Conservation (phyloP, 2,888 invertebrate species). For the Caenorhabditis drosophilae region DNA sequence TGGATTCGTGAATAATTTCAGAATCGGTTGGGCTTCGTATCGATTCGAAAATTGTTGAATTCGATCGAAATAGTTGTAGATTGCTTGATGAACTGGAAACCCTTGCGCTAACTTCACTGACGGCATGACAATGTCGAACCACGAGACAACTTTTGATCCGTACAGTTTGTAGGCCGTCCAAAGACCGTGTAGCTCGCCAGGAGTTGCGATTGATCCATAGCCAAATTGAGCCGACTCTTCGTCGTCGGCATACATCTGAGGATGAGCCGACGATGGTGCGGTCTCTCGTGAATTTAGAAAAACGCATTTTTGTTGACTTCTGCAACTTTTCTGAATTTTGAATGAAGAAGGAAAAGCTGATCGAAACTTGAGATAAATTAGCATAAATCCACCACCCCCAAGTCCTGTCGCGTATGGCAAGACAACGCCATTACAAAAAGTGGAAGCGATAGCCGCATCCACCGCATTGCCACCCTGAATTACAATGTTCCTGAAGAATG, state of each 20-base stretch:
- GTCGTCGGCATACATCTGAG: slow-evolving; percentile 50
- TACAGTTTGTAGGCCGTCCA: slow-evolving; percentile 60
- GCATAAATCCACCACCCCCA: slow-evolving; percentile 87
- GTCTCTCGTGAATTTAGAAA: slow-evolving; percentile 71
- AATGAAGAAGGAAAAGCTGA: too few species aligned
- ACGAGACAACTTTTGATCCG: slow-evolving; percentile 53
- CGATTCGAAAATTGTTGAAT: slow-evolving; percentile 16
- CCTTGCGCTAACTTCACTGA: slow-evolving; percentile 52
- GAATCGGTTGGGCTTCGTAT: slow-evolving; percentile 11
- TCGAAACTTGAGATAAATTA: slow-evolving; percentile 78
- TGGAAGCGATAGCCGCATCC: slow-evolving; percentile 84
- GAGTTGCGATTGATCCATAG: slow-evolving; percentile 54
- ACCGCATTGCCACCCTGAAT: slow-evolving; percentile 76
- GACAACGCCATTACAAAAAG: slow-evolving; percentile 84
- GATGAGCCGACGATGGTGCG: slow-evolving; percentile 74
- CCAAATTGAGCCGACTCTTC: slow-evolving; percentile 38
- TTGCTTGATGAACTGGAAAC: slow-evolving; percentile 23
- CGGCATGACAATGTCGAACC: slow-evolving; percentile 47
- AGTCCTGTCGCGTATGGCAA: slow-evolving; percentile 85
- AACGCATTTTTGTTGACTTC: slow-evolving; percentile 50
- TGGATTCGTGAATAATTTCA: slow-evolving; percentile 55
- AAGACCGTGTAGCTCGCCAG: slow-evolving; percentile 65
- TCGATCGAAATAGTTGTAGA: slow-evolving; percentile 17
- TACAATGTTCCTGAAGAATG: slow-evolving; percentile 78
- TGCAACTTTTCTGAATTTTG: too few species aligned